Percentiles rank a stretch among this genome's conserved stretches.
These are phyloP conservation scores for Saccostrea glomerata DNA, from an alignment of 1,140 invertebrate genomes.

Conservation along the genomic window DNA sequence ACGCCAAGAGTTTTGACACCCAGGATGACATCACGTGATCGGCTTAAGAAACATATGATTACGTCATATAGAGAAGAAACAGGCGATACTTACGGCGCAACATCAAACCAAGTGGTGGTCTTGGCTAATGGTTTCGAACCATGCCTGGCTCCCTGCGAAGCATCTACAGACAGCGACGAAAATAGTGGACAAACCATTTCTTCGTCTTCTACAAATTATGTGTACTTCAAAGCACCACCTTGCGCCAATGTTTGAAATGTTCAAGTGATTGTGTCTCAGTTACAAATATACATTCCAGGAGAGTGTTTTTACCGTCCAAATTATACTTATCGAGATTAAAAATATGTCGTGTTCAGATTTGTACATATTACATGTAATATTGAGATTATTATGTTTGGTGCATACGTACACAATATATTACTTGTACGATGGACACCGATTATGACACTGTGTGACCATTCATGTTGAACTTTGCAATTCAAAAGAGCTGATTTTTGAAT, in stretches of 20 bases:
- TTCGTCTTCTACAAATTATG: conserved; percentile 31
- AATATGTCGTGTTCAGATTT: neutral
- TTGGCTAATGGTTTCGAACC: neutral
- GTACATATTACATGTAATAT: neutral
- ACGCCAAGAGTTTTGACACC: conserved; percentile 9
- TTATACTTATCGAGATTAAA: neutral
- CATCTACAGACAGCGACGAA: neutral
- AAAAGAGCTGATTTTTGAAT: conserved; percentile 7
- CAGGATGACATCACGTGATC: conserved; percentile 34
- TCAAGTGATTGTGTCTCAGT: neutral
- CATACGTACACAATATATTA: neutral
- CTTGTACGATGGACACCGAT: neutral
- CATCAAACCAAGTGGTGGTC: neutral
- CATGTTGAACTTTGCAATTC: neutral
- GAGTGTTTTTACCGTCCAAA: neutral
- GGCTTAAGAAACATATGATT: conserved; percentile 38
- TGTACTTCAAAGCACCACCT: conserved; percentile 32
- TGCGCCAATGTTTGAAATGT: conserved; percentile 1
- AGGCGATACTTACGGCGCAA: conserved; percentile 10
- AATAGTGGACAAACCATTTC: conserved; percentile 37
- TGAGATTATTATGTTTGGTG: neutral
- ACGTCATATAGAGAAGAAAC: conserved; percentile 34
- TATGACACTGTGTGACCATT: neutral
- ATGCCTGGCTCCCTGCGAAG: neutral
- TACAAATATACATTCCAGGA: neutral